phyloP scores from a whole-genome alignment of 2,797 vertebrate genomes.

The Hephaestus fuliginosus region DNA sequence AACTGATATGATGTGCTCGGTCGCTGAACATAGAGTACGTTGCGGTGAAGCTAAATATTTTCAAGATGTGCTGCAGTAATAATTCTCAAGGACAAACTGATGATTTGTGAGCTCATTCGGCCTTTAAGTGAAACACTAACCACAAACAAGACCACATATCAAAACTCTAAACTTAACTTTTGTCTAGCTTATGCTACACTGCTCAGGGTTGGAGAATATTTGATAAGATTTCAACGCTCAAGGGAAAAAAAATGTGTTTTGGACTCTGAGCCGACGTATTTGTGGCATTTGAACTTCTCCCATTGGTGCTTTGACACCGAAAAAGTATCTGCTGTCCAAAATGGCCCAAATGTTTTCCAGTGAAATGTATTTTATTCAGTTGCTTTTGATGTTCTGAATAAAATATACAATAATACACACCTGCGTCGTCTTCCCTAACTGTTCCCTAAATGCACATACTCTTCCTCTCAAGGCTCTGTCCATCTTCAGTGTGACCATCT shows the following conservation, averaged over 20 bases:
- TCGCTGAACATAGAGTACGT: neutral
- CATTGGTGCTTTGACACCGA: neutral
- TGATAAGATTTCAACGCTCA: neutral
- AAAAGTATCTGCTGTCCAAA: neutral
- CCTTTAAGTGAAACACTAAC: neutral
- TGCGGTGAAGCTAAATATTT: too few relatives aligned
- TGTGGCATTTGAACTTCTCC: neutral
- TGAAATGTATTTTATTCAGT: neutral
- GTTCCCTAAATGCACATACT: neutral
- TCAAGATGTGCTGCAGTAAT: neutral
- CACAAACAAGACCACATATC: neutral
- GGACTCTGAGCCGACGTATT: neutral
- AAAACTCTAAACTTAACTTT: neutral
- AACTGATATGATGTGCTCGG: neutral
- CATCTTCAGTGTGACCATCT: constrained; percentile 41
- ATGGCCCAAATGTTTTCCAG: neutral
- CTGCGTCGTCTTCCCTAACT: neutral
- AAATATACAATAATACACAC: neutral
- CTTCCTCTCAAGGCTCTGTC: neutral
- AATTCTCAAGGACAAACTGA: neutral
- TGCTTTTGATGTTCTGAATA: neutral
- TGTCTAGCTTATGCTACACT: neutral
- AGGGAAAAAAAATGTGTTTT: neutral
- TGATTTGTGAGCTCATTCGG: neutral
- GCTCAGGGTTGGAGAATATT: neutral